Evolutionary conservation across 2,797 vertebrate genomes (phyloP).

Genomic region (Gymnothorax javanicus): DNA sequence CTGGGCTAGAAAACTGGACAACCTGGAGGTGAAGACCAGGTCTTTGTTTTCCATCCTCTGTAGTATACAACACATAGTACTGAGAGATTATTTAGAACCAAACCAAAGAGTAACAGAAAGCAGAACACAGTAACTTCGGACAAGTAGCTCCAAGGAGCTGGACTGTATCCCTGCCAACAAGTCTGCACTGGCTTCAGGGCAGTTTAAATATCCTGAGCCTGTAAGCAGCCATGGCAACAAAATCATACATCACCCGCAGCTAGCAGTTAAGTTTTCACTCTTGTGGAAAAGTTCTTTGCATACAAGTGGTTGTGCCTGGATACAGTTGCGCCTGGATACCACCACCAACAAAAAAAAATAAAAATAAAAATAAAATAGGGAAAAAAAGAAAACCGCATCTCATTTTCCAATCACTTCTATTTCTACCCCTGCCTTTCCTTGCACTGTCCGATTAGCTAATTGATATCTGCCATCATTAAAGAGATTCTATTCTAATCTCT

Average conservation of each 20-base stretch:
- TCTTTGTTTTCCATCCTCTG: not conserved
- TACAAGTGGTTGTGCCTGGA: not conserved
- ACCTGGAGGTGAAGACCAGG: not conserved
- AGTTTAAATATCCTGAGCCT: constrained; percentile 1
- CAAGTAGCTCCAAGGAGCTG: not conserved
- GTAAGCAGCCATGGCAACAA: not conserved
- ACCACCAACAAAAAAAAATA: not conserved
- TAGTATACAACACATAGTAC: not conserved
- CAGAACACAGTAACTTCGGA: not conserved
- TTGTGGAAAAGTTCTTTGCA: not conserved
- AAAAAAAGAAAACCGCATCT: not conserved
- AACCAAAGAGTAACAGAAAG: not conserved
- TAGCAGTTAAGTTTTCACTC: not conserved
- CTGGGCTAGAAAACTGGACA: not conserved
- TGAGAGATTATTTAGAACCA: not conserved
- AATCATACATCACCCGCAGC: not conserved
- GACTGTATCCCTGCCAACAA: not conserved
- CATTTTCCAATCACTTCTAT: no score
- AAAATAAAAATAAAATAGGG: no score
- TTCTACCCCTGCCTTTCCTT: no score
- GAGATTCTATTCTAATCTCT: no score
- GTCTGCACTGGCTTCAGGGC: not conserved
- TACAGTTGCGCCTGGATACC: not conserved
- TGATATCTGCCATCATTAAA: no score
- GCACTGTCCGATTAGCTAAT: no score